Base-by-base conservation (phyloP, 2,888 invertebrate genomes). In the Villa cingulata region DNA sequence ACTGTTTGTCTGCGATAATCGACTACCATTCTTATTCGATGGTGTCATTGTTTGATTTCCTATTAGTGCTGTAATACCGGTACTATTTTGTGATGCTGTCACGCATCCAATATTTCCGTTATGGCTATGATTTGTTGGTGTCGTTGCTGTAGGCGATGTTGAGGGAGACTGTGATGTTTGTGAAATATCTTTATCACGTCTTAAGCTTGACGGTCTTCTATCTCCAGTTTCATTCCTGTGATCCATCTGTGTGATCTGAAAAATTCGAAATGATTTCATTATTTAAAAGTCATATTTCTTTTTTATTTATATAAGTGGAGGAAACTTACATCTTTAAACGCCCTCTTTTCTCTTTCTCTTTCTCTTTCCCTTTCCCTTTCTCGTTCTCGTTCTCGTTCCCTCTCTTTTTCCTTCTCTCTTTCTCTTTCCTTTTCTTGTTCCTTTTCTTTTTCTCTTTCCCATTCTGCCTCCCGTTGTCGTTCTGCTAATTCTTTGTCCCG, bases 161-260 rank as follows among this genome's bases (percentile, higher is more conserved):
- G 48, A 37, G 34, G 23, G 7, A 6, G 23, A 23, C n/a, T n/a
- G n/a, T n/a, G n/a, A n/a, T n/a, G n/a, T n/a, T n/a, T n/a, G n/a
- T 23, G 7, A 7, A 23, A 43, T 50, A 15, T 54, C 52, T 29
- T 46, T 52, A 32, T 53, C 52, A 19, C 53, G 52, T 43, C 55
- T 48, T 32, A 55, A 50, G 20, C 51, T 52, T 36, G 48, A 41
- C 15, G 38, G 16, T 44, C 53, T 50, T 37, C 48, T 48, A 3
- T 53, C 56, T 37, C 50, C 52, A n/a, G 16, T n/a, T 3, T 51
- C 56, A 61, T 72, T 72, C 72, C 74, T 72, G 57, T 73, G 73
- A 59, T 74, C 74, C 57, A 74, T 56, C 37, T 72, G 73, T 39
- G 72, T 70, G 52, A 71, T 66, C 73, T 74, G 67, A 1, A 64